A percentile compares a stretch with the other conserved stretches of the same genome.
Evolutionary conservation across 2,888 invertebrate species (phyloP).

Genomic region (Drosophila glabriapex): DNA sequence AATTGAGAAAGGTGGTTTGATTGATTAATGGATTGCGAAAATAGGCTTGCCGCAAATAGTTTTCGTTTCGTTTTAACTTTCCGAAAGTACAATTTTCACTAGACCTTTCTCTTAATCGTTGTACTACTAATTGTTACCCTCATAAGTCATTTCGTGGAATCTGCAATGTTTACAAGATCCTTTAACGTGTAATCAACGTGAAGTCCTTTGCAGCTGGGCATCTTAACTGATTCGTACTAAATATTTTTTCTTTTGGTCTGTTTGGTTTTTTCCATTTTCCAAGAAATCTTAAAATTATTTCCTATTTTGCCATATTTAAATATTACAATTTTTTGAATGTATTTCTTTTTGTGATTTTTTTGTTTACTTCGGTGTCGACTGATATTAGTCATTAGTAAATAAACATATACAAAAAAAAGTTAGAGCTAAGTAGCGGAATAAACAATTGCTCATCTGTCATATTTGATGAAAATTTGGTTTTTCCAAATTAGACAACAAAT

Average conservation of each 20-base stretch:
- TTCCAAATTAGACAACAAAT: background rate
- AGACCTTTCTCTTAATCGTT: background rate
- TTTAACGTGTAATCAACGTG: background rate
- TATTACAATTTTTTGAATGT: background rate
- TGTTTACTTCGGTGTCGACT: background rate
- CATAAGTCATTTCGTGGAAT: background rate
- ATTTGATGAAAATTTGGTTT: background rate
- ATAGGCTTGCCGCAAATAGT: background rate
- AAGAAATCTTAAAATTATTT: background rate
- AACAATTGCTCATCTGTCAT: too few species aligned
- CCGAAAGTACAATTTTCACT: background rate
- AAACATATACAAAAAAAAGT: background rate
- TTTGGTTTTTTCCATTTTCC: background rate
- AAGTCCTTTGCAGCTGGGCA: background rate
- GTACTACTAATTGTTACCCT: background rate
- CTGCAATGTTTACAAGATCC: background rate
- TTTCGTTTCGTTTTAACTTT: constrained; percentile 1
- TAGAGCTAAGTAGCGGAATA: too few species aligned
- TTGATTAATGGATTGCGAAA: constrained; percentile 5
- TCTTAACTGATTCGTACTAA: background rate
- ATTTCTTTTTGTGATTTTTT: background rate
- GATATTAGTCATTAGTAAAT: background rate
- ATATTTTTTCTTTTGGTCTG: background rate
- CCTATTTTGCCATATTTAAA: background rate
- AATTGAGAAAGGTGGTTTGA: background rate